Conservation (phyloP, 1,140 invertebrate species). For the Apocrypta bakeri region DNA sequence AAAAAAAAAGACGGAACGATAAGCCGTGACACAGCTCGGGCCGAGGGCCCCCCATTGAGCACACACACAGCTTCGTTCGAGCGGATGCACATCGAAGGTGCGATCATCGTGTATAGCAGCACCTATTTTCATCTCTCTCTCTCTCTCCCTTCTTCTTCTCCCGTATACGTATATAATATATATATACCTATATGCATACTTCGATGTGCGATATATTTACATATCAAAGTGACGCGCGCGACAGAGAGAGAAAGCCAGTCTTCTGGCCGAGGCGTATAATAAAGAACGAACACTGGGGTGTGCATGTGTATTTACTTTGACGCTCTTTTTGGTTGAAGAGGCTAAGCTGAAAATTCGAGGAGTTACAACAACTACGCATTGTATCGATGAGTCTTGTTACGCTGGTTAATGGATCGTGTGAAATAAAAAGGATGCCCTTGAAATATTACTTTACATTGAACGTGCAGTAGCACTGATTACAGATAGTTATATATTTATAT, state of each 20-base stretch:
- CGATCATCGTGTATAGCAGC: slow-evolving; percentile 1
- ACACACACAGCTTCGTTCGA: slow-evolving; percentile 58
- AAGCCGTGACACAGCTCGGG: slow-evolving; percentile 28
- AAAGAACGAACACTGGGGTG: slow-evolving; percentile 2
- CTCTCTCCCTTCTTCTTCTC: neutral
- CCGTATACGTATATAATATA: too few species aligned
- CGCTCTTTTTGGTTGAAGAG: slow-evolving; percentile 34
- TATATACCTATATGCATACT: too few species aligned
- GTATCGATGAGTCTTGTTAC: slow-evolving; percentile 45
- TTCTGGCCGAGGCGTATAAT: slow-evolving; percentile 47
- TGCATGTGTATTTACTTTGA: slow-evolving; percentile 11
- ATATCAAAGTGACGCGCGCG: slow-evolving; percentile 69
- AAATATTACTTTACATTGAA: too few species aligned
- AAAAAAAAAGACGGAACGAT: neutral
- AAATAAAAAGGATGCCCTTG: slow-evolving; percentile 4
- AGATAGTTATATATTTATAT: too few species aligned
- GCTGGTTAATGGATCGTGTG: slow-evolving; percentile 46
- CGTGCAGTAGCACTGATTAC: too few species aligned
- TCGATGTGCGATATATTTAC: slow-evolving; percentile 63
- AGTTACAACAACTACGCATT: slow-evolving; percentile 1
- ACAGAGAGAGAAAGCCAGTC: slow-evolving; percentile 42
- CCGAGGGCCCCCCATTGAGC: slow-evolving; percentile 51
- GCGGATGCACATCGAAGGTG: slow-evolving; percentile 70
- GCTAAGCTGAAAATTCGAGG: slow-evolving; percentile 49
- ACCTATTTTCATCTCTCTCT: slow-evolving; percentile 33